These are phyloP conservation scores for Ips nitidus DNA, from an alignment of 1,140 invertebrate genomes.

Conservation along the genomic window DNA sequence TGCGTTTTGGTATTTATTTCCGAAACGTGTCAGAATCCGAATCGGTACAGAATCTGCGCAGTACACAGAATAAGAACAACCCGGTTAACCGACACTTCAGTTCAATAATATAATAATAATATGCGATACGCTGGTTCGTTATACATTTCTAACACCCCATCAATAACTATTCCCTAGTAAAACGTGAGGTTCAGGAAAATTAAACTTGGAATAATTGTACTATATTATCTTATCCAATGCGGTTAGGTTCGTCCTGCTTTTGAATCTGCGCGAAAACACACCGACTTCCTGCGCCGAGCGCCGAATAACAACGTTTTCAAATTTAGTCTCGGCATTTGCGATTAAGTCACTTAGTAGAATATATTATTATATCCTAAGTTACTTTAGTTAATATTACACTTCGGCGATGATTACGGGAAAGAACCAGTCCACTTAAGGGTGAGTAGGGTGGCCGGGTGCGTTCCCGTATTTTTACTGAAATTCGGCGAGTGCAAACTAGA, in stretches of 20 bases:
- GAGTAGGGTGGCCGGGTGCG: constrained; percentile 12
- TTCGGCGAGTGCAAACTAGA: not conserved
- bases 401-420: constrained; percentile 5
- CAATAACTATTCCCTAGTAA: constrained; percentile 35
- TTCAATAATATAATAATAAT: constrained; percentile 34
- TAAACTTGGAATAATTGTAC: constrained; percentile 34
- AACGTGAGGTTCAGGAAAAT: constrained; percentile 35
- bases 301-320: constrained; percentile 23
- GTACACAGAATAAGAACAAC: constrained; percentile 28
- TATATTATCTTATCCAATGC: constrained; percentile 30
- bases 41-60: constrained; percentile 31
- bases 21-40: constrained; percentile 33
- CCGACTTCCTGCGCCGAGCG: constrained; percentile 18
- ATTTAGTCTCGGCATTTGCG: constrained; percentile 23
- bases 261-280: constrained; percentile 23
- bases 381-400: not conserved
- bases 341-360: constrained; percentile 24
- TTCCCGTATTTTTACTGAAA: constrained; percentile 7
- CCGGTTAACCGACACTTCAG: constrained; percentile 35
- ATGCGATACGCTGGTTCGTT: constrained; percentile 27
- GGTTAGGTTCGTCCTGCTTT: constrained; percentile 18
- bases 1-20: constrained; percentile 37
- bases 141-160: constrained; percentile 43
- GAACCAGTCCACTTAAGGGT: constrained; percentile 22
- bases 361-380: constrained; percentile 3